phyloP scores from a whole-genome alignment of 2,888 invertebrate species.

The Standfussiana lucernea region DNA sequence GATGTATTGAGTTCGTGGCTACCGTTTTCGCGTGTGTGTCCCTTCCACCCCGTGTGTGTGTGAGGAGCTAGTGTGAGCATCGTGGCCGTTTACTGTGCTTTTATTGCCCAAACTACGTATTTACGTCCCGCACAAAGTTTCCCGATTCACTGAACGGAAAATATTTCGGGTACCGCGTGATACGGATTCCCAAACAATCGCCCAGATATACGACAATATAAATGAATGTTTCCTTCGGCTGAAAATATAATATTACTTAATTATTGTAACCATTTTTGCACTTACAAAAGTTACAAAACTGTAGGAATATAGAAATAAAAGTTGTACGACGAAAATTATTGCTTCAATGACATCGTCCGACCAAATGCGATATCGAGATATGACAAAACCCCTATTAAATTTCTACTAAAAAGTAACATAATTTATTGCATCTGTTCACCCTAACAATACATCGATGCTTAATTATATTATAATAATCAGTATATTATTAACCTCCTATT shows the following conservation, averaged over 20 bases:
- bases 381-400: conserved; percentile 67
- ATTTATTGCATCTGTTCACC: conserved; percentile 66
- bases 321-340: conserved; percentile 57
- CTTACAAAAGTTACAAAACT: conserved; percentile 2
- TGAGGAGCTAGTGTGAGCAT: not conserved
- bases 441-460: conserved; percentile 67
- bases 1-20: too few relatives aligned
- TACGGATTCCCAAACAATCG: not conserved
- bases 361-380: conserved; percentile 60
- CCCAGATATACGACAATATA: conserved; percentile 14
- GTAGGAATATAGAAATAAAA: conserved; percentile 35
- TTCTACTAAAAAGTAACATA: conserved; percentile 59
- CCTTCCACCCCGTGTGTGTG: too few relatives aligned
- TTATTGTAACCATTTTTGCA: conserved; percentile 17
- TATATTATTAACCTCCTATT: conserved; percentile 67
- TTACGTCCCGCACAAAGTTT: conserved; percentile 33
- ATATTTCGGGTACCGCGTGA: conserved; percentile 23
- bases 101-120: conserved; percentile 47
- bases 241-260: conserved; percentile 8
- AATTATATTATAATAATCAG: conserved; percentile 63
- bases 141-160: conserved; percentile 20
- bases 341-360: conserved; percentile 63
- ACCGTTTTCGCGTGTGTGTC: too few relatives aligned
- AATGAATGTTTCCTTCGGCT: not conserved
- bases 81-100: conserved; percentile 37